Conservation (phyloP, 1,140 invertebrate genomes). For the Periplaneta americana region DNA sequence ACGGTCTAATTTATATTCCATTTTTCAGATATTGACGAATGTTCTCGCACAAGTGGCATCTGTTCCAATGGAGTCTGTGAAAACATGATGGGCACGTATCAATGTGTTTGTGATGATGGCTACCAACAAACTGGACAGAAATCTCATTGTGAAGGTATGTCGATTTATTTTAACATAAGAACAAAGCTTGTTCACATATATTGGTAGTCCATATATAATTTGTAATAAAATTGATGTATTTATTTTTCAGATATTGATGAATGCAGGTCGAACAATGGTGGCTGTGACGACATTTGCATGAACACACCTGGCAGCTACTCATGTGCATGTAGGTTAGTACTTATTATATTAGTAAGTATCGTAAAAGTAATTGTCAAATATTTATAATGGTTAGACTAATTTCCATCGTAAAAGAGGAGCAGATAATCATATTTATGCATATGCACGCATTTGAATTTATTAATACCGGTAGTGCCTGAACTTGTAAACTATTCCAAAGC, state of each 20-base stretch:
- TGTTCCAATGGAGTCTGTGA: slow-evolving; percentile 82
- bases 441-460: too few relatives aligned
- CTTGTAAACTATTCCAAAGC: too few relatives aligned
- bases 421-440: too few relatives aligned
- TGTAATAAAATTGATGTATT: slow-evolving; percentile 3
- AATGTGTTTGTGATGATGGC: slow-evolving; percentile 79
- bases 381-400: too few relatives aligned
- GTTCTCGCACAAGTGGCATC: slow-evolving; percentile 73
- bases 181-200: too few relatives aligned
- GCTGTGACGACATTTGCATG: slow-evolving; percentile 57
- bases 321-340: slow-evolving; percentile 45
- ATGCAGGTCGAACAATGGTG: slow-evolving; percentile 52
- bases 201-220: too few relatives aligned
- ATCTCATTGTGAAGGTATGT: slow-evolving; percentile 51
- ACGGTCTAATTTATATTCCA: too few relatives aligned
- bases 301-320: slow-evolving; percentile 52
- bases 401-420: too few relatives aligned
- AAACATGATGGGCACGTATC: slow-evolving; percentile 82
- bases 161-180: not conserved
- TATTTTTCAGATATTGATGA: slow-evolving; percentile 55
- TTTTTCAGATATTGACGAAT: slow-evolving; percentile 53
- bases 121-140: slow-evolving; percentile 61
- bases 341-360: not conserved
- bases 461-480: too few relatives aligned
- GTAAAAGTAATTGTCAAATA: not conserved